Evolutionary conservation across 2,113 vertebrate genomes (phyloP), one percentile per base, ranked within the genome.

Genomic region (Azemiops feae): DNA sequence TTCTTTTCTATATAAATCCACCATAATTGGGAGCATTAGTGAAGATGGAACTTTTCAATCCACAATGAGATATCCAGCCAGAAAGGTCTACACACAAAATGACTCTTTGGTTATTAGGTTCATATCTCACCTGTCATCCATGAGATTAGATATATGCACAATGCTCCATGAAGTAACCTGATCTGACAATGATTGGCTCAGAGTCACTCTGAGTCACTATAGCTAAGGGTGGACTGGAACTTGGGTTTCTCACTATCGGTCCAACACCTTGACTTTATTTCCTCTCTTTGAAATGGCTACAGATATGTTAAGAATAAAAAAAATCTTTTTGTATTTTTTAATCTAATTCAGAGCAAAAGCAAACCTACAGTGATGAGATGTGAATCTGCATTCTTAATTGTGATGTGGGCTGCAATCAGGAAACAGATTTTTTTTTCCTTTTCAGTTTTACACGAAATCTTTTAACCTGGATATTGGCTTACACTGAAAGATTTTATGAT

Each of bases 391-490:
- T 93, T 69, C n/a, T 87, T 0, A 92, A 25, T 45, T 85, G 0
- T 91, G 55, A 22, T 45, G 85, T 0, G 92, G 60, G 88, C 4
- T n/a, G 10, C 23, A 94, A n/a, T 45, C 43, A 95, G 34, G 74
- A 43, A 81, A 69, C 30, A 10, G 74, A 69, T 58, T 53, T 93
- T 93, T 52, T 60, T 22, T 92, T 91, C 22, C 43, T 60, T 94
- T 47, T 25, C 39, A 89, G 54, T 57, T 93, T 95, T 95, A 92
- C 52, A 64, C 25, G 60, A n/a, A 92, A 39, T 0, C 55, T 74
- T 95, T 50, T 87, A 92, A 88, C 93, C 92, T 53, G 57, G 89
- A 74, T 87, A 43, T 92, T 93, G 91, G 7, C 87, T n/a, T 92
- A 53, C 18, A 12, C 20, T 55, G 0, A 22, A 25, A 1, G 88